Evolutionary conservation across 2,888 invertebrate genomes (phyloP), one percentile per base, ranked within the genome.

Genomic region (Polia nebulosa): DNA sequence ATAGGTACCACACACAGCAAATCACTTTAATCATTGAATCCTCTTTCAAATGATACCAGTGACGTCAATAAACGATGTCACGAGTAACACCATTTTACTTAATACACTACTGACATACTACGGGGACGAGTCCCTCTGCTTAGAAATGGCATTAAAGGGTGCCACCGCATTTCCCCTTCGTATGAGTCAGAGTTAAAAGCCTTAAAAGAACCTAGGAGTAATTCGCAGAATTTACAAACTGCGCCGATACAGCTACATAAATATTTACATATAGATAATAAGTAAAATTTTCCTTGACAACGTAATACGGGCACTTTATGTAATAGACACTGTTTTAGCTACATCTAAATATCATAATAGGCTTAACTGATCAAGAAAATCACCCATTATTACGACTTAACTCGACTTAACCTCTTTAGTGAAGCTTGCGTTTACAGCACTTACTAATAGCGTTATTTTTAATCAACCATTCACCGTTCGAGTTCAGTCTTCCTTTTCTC

Each of bases 151-250:
- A 71, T 53, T 66, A 72, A 80, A 78, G 80, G 78, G 81, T 73
- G 75, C 63, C 53, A 63, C 74, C 80, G 71, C 74, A 71, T 56
- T 80, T 79, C 84, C 87, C 85, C 80, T 66, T 36, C 55, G 77
- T 58, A 80, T 88, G 86, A 88, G 69, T 88, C 88, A 88, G 85
- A 72, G 73, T 73, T 81, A 72, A 78, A 73, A 78, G 73, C 70
- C 76, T 81, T 59, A 73, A 71, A 63, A 76, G 62, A 73, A 53
- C 32, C 66, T 72, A 60, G 36, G 53, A 72, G 58, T 29, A 59
- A 73, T 64, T 64, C 67, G 17, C 32, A 56, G 68, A 60, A 57
- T 52, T n/a, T 60, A 52, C 17, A 64, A 57, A 73, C 44, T 5
- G 25, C 51, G 4, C 2, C 36, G 29, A 56, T 25, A 49, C 20